Conservation (phyloP, 1,140 invertebrate species). For the Apis dorsata region DNA sequence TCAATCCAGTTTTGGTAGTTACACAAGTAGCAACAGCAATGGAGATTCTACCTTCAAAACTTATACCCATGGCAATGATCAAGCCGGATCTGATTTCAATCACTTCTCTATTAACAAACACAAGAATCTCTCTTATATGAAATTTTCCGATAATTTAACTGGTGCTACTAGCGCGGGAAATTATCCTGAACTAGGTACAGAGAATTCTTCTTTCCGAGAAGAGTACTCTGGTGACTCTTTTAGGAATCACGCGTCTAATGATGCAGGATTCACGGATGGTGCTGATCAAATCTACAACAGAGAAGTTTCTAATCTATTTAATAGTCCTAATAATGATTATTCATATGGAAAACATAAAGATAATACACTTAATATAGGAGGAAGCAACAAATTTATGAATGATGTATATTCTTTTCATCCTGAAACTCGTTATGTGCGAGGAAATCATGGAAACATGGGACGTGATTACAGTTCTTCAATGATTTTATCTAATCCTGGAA, state of each 20-base stretch:
- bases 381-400: conserved; percentile 37
- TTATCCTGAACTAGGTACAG: conserved; percentile 7
- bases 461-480: conserved; percentile 6
- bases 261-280: conserved; percentile 15
- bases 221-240: conserved; percentile 30
- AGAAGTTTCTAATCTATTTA: conserved; percentile 7
- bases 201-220: conserved; percentile 18
- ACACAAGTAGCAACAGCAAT: conserved; percentile 30
- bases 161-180: conserved; percentile 6
- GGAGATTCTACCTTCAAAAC: conserved; percentile 25
- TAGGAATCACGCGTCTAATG: neutral
- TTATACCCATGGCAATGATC: conserved; percentile 19
- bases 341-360: conserved; percentile 51
- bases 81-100: conserved; percentile 38
- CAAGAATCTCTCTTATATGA: conserved; percentile 35
- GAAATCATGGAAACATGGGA: conserved; percentile 33
- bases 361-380: neutral
- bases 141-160: conserved; percentile 1
- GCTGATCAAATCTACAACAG: conserved; percentile 10
- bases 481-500: conserved; percentile 10
- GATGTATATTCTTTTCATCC: conserved; percentile 31
- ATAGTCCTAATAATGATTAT: conserved; percentile 26
- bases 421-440: conserved; percentile 53
- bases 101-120: conserved; percentile 38
- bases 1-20: conserved; percentile 34